Conservation (phyloP, 2,113 vertebrate species). For the Ameiurus melas region DNA sequence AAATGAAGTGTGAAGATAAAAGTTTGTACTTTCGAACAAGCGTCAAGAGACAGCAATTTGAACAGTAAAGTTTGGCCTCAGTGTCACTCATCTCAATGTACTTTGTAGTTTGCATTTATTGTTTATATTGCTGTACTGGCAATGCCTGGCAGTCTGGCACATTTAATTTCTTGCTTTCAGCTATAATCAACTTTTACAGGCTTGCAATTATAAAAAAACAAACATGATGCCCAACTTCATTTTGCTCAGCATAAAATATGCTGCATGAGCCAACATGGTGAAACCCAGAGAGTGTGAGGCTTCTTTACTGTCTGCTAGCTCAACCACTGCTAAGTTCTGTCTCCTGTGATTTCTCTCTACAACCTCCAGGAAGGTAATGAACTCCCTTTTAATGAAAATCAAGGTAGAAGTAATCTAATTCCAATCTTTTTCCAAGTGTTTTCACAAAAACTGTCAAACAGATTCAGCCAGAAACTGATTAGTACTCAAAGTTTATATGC, state of each 20-base stretch:
- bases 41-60: background rate
- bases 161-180: conserved; percentile 4
- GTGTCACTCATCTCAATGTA: background rate
- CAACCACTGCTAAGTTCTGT: background rate
- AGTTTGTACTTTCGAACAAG: background rate
- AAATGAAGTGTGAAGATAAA: background rate
- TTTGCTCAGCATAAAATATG: background rate
- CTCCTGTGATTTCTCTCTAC: background rate
- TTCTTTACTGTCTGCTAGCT: background rate
- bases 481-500: conserved; percentile 47
- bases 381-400: conserved; percentile 29
- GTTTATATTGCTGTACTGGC: background rate
- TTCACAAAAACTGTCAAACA: conserved; percentile 23
- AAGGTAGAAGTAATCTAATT: conserved; percentile 39
- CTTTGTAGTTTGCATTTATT: background rate
- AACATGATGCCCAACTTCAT: background rate
- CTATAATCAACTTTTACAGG: conserved; percentile 19
- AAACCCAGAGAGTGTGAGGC: background rate
- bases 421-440: conserved; percentile 41
- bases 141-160: conserved; percentile 4
- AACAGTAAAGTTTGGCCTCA: background rate
- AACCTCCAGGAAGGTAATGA: background rate
- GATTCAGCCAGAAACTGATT: conserved; percentile 46
- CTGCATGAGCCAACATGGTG: conserved; percentile 16
- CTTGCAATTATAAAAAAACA: conserved; percentile 21